These are phyloP conservation scores for Chaetura pelagica DNA, from an alignment of 2,113 vertebrate species.

Conservation along the genomic window DNA sequence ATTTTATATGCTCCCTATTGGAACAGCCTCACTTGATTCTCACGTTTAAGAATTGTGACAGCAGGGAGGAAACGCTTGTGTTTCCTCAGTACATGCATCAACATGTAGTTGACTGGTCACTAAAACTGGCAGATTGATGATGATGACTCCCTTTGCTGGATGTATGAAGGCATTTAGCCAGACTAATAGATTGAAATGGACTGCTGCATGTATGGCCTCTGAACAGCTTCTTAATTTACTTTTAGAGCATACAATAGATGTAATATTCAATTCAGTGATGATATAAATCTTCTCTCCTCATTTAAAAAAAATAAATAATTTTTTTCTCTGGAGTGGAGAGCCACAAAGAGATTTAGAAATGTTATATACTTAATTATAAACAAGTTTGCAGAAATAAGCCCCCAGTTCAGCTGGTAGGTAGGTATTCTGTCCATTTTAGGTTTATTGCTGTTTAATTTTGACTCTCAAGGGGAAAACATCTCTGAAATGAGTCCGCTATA, in stretches of 20 bases:
- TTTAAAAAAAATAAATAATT: slow-evolving; percentile 39
- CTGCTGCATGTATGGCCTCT: slow-evolving; percentile 37
- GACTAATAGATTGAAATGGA: slow-evolving; percentile 61
- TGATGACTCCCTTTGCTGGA: slow-evolving; percentile 27
- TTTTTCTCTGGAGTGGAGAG: background rate
- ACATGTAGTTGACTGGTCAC: slow-evolving; percentile 44
- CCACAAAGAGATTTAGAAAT: background rate
- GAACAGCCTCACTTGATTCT: slow-evolving; percentile 7
- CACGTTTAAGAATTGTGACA: background rate
- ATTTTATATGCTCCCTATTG: background rate
- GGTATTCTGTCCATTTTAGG: background rate
- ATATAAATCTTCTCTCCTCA: slow-evolving; percentile 56
- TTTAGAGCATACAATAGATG: slow-evolving; percentile 41
- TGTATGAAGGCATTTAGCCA: slow-evolving; percentile 57
- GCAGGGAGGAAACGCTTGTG: background rate
- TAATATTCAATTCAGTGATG: slow-evolving; percentile 35
- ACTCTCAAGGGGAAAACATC: background rate
- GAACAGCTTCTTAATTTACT: slow-evolving; percentile 61
- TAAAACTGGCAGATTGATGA: slow-evolving; percentile 60
- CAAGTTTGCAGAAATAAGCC: background rate
- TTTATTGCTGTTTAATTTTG: slow-evolving; percentile 16
- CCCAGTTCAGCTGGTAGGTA: background rate
- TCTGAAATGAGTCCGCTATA: background rate
- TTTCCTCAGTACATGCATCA: slow-evolving; percentile 9
- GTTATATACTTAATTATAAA: background rate